These are phyloP conservation scores for Hydrolagus colliei DNA, from an alignment of 2,797 vertebrate genomes.

Conservation along the genomic window DNA sequence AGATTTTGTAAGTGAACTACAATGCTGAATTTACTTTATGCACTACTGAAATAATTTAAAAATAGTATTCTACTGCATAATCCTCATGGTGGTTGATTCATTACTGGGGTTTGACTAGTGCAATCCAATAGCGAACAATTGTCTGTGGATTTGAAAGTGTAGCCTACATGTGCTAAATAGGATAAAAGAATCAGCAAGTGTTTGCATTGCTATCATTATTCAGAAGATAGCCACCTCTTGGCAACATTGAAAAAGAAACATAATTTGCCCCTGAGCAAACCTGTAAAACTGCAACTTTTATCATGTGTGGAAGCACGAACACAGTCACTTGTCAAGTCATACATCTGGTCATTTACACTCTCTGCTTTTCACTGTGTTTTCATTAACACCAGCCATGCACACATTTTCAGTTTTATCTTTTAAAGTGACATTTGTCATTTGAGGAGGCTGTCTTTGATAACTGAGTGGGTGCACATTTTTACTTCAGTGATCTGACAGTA, in stretches of 20 bases:
- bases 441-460: not conserved
- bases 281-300: not conserved
- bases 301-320: not conserved
- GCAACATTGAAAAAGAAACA: not conserved
- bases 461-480: not conserved
- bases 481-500: not conserved
- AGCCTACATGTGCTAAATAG: not conserved
- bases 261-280: not conserved
- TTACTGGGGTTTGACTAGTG: not conserved
- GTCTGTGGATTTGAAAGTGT: not conserved
- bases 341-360: conserved; percentile 15
- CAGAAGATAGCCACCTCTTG: not conserved
- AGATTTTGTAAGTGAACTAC: not conserved
- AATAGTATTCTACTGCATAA: not conserved
- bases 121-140: not conserved
- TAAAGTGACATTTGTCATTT: not conserved
- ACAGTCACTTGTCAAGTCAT: not conserved
- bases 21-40: not conserved
- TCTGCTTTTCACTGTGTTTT: not conserved
- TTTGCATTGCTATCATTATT: not conserved
- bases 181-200: not conserved
- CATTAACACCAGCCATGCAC: conserved; percentile 23
- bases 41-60: not conserved
- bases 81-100: not conserved
- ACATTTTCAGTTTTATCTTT: not conserved